These are phyloP conservation scores for Dinothrombium tinctorium DNA, from an alignment of 1,140 invertebrate species.

Conservation along the genomic window DNA sequence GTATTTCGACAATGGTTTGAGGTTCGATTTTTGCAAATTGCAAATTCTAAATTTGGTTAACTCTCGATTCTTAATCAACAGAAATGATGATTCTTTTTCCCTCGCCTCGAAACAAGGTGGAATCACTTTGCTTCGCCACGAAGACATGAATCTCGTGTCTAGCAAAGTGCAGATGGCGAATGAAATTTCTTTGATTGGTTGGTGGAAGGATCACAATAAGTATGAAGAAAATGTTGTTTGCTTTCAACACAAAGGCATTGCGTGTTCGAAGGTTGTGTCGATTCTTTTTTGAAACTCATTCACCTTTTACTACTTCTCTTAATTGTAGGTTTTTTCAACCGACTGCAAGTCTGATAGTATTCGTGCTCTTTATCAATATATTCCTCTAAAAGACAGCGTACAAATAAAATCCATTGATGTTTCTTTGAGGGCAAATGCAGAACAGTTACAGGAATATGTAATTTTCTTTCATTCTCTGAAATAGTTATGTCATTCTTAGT, in stretches of 20 bases:
- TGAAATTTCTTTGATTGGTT: conserved; percentile 13
- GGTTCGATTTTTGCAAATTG: background rate
- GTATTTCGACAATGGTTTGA: conserved; percentile 12
- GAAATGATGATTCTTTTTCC: background rate
- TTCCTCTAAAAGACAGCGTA: conserved; percentile 9
- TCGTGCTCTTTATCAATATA: conserved; percentile 16
- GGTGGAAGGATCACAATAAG: conserved; percentile 17
- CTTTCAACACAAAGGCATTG: conserved; percentile 13
- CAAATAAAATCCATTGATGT: conserved; percentile 11
- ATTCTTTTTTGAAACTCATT: background rate
- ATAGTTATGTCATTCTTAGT: background rate
- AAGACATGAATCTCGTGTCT: conserved; percentile 12
- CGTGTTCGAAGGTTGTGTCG: conserved; percentile 14
- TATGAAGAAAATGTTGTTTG: conserved; percentile 14
- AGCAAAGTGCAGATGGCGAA: conserved; percentile 11
- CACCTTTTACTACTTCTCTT: conserved; percentile 1
- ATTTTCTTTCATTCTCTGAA: background rate
- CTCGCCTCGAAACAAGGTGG: background rate
- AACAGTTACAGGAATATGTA: conserved; percentile 14
- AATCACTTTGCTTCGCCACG: conserved; percentile 2
- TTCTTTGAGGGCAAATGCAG: conserved; percentile 12
- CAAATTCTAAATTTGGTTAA: conserved; percentile 1
- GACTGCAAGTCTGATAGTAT: conserved; percentile 14
- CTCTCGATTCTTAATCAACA: conserved; percentile 2
- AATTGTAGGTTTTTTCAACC: conserved; percentile 15